These are phyloP conservation scores for Tretioscincus oriximinensis DNA, from an alignment of 2,113 vertebrate genomes.

Conservation along the genomic window DNA sequence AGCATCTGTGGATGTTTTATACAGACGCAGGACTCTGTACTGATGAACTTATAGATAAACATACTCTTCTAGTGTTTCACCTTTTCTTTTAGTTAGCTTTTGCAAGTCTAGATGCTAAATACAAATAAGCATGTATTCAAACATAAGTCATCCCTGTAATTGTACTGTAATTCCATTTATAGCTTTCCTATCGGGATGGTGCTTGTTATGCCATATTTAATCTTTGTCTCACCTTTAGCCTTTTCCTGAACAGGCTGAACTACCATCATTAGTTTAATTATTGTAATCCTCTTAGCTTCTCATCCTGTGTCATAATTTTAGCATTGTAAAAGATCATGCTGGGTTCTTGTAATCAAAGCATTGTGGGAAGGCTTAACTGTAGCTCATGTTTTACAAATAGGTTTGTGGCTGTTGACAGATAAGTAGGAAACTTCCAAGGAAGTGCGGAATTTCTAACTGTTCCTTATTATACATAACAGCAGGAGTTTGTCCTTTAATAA, in stretches of 20 bases:
- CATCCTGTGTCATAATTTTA: slow-evolving; percentile 9
- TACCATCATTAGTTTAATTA: slow-evolving; percentile 21
- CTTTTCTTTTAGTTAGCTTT: neutral
- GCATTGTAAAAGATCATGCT: slow-evolving; percentile 28
- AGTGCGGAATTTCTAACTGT: no score
- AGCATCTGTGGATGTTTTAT: neutral
- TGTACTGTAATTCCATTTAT: no score
- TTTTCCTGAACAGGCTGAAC: slow-evolving; percentile 21
- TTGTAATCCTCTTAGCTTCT: slow-evolving; percentile 10
- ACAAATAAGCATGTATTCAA: neutral
- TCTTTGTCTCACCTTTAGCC: neutral
- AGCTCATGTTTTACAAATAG: slow-evolving; percentile 14
- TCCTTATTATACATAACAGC: no score
- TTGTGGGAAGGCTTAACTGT: slow-evolving; percentile 47
- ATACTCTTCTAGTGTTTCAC: neutral
- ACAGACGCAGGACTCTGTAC: neutral
- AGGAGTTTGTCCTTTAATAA: no score
- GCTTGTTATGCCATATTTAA: neutral
- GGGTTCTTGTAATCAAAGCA: slow-evolving; percentile 41
- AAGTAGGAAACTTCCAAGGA: no score
- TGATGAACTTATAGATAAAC: neutral
- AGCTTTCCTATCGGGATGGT: no score
- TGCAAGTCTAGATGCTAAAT: neutral
- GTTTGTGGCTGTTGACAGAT: neutral
- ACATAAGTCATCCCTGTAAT: neutral